Evolutionary conservation across 92 coral and sea anemone species (phyloP), one percentile per base, ranked within the genome.

Genomic region (Siderastrea radians): DNA sequence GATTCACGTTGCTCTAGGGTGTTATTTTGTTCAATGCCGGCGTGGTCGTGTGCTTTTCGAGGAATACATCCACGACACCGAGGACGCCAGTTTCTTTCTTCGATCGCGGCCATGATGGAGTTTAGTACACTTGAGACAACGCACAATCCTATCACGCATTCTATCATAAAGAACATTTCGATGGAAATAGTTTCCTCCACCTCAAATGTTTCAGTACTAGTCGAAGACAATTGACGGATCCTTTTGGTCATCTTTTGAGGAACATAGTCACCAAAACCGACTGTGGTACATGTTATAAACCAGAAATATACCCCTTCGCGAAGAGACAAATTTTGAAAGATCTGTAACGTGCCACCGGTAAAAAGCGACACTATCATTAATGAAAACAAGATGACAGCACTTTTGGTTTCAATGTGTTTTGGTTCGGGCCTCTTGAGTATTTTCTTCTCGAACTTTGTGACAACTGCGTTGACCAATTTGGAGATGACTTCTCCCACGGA

Each of bases 81-180:
- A 15, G 68, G 68, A 26, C 60, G 75, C 14, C 74, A 83, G 8
- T 74, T 84, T 4, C 79, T 62, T 79, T 65, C 80, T 19, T 88
- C 92, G 15, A 88, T 46, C 47, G 65, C 87, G 0, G 59, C 67
- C 54, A 72, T 57, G 65, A 88, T 88, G 49, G 92, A 55, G 26
- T 74, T 88, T 17, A 88, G 67, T 26, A 88, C 88, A 67, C 89
- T 82, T 5, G 92, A 73, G 43, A 88, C 87, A 6, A 83, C 44
- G 15, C 92, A 88, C 78, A 88, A 44, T 1, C 89, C 84, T 4
- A 88, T 0, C 49, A 75, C 4, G 17, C 3, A 47, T 9, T 61
- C 49, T 1, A 15, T 6, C 47, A 5, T 2, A 16, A 26, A 26
- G 54, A 57, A 38, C 0, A 75, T 16, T 4, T 9, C 49, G 0